Percentiles rank a stretch among this genome's conserved stretches.
Conservation (phyloP, 2,113 vertebrate species). For the Toxostoma redivivum region DNA sequence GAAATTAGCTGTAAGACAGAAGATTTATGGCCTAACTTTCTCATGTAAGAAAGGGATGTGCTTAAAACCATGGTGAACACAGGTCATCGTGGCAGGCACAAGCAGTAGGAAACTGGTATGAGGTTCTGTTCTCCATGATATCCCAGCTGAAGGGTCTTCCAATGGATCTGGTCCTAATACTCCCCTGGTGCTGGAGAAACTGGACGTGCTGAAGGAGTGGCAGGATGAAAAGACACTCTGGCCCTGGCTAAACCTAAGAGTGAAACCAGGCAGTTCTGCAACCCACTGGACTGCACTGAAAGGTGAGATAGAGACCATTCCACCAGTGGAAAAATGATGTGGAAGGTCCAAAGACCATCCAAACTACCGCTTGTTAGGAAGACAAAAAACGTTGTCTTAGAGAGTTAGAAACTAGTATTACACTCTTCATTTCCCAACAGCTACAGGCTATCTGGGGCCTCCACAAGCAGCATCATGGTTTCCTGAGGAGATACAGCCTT, state of each 20-base stretch:
- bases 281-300: accelerated
- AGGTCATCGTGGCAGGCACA: neutral
- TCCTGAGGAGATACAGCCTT: neutral
- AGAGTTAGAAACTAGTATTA: neutral
- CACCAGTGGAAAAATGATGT: neutral
- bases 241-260: neutral
- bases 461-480: neutral
- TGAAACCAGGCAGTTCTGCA: neutral
- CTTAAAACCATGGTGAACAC: neutral
- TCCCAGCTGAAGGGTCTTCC: neutral
- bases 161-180: neutral
- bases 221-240: neutral
- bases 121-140: neutral
- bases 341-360: neutral
- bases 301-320: neutral
- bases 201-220: neutral
- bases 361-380: neutral
- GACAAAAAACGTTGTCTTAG: neutral
- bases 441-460: neutral
- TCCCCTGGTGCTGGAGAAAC: accelerated
- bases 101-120: neutral
- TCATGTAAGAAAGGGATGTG: neutral
- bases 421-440: neutral
- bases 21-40: neutral
- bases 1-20: neutral